Evolutionary conservation across 2,797 vertebrate genomes (phyloP), one percentile per base, ranked within the genome.

Genomic region (Manis pentadactyla): DNA sequence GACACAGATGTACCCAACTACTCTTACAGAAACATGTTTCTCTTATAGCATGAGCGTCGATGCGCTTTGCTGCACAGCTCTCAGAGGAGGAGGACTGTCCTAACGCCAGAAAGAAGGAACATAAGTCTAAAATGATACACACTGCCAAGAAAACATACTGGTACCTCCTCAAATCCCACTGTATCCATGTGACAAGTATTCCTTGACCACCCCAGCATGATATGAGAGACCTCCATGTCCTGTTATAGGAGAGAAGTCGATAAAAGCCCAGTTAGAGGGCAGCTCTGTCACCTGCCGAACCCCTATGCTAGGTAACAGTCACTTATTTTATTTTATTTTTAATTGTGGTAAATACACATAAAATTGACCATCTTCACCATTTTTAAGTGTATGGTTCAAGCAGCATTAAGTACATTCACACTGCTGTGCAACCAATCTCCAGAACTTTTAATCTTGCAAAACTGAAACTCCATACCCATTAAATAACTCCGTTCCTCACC

Each of bases 31-130:
- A 79, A 53, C 59, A 34, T 1, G 68, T 51, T 51, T 78, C 15
- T 75, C 92, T 78, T 29, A 27, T 31, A 57, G 66, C 77, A 53
- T 1, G n/a, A 59, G 51, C 42, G 0, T 3, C 34, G 63, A 61
- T 21, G 7, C 59, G 2, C 42, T 2, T 84, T 51, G 74, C 9
- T 82, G 42, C 87, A 37, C 64, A 69, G 39, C 61, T 86, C 66
- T 46, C 42, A 69, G 34, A 82, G 95, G 49, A 94, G 96, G 64
- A 39, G 83, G 75, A 25, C 53, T 11, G 77, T 82, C 69, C 95
- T 4, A 39, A 95, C 64, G 15, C 21, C 39, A 90, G 71, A 69
- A 79, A 51, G 88, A 95, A 97, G 82, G 97, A 96, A 85, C 18
- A 21, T 6, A 13, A 39, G 42, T 37, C 55, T n/a, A 31, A 27